Percentiles rank a stretch among this genome's conserved stretches.
Conservation (phyloP, 2,797 vertebrate genomes). For the Rachycentron canadum region DNA sequence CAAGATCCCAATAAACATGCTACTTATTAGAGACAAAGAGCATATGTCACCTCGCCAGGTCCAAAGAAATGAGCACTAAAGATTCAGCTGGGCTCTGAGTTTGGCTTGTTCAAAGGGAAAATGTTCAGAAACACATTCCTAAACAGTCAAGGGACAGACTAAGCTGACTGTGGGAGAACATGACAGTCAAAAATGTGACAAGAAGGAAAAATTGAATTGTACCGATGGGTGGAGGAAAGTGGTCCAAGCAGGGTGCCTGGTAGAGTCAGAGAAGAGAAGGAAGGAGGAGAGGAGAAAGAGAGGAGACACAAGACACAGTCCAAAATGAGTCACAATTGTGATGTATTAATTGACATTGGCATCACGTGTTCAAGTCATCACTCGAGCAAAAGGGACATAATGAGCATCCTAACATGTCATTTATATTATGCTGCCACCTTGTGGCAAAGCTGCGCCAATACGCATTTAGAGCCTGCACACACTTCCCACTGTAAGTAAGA, state of each 20-base stretch:
- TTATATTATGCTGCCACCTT: slow-evolving; percentile 67
- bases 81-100: slow-evolving; percentile 63
- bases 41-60: slow-evolving; percentile 44
- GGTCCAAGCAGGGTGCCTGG: slow-evolving; percentile 32
- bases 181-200: slow-evolving; percentile 52
- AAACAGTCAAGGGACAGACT: slow-evolving; percentile 59
- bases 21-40: slow-evolving; percentile 67
- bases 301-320: not conserved
- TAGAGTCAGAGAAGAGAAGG: slow-evolving; percentile 20
- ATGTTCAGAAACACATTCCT: slow-evolving; percentile 65
- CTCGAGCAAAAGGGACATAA: not conserved
- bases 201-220: slow-evolving; percentile 40
- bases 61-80: slow-evolving; percentile 53
- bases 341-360: slow-evolving; percentile 4
- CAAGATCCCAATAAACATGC: slow-evolving; percentile 59
- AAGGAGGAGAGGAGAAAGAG: not conserved
- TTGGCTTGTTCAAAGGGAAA: slow-evolving; percentile 51
- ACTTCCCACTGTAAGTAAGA: not conserved
- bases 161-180: slow-evolving; percentile 46
- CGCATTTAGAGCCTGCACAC: slow-evolving; percentile 7
- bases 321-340: slow-evolving; percentile 5
- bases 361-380: slow-evolving; percentile 17
- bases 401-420: not conserved
- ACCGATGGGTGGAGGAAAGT: slow-evolving; percentile 30
- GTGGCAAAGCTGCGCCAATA: slow-evolving; percentile 46